These are phyloP conservation scores for Tetrao urogallus DNA, from an alignment of 2,113 vertebrate genomes.

Conservation along the genomic window DNA sequence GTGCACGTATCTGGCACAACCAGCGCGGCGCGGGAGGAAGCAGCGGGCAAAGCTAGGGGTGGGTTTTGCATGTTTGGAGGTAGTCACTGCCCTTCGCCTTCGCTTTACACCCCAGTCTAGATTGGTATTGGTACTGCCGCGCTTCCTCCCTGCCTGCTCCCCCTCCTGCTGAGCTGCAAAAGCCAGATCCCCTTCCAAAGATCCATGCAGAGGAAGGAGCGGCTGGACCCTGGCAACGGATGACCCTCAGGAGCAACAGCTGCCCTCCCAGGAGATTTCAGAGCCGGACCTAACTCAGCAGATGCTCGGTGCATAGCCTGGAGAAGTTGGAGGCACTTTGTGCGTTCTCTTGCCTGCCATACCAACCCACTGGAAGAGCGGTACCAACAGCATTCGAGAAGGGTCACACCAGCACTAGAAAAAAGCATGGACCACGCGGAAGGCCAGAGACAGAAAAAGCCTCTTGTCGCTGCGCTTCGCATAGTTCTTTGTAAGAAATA, in stretches of 20 bases:
- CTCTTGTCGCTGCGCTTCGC: fast-evolving
- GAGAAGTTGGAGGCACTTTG: slow-evolving; percentile 69
- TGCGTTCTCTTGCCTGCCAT: slow-evolving; percentile 43
- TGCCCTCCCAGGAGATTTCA: background rate
- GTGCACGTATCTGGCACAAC: background rate
- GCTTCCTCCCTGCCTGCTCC: background rate
- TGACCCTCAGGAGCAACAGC: background rate
- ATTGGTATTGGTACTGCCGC: background rate
- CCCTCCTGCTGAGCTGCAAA: background rate
- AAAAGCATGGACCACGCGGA: fast-evolving
- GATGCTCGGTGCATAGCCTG: slow-evolving; percentile 55
- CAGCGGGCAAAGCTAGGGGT: background rate
- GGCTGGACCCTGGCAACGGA: background rate
- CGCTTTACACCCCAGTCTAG: background rate
- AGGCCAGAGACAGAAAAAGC: background rate
- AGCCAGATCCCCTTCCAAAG: background rate
- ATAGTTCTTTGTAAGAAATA: background rate
- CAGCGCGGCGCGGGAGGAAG: slow-evolving; percentile 1
- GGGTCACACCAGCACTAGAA: background rate
- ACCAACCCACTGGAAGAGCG: background rate
- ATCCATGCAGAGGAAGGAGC: background rate
- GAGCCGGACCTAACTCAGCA: slow-evolving; percentile 26
- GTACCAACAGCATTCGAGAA: background rate
- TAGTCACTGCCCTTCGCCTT: background rate
- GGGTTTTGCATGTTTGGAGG: background rate